These are phyloP conservation scores for Seriola dumerili DNA, from an alignment of 2,113 vertebrate species.

Conservation along the genomic window DNA sequence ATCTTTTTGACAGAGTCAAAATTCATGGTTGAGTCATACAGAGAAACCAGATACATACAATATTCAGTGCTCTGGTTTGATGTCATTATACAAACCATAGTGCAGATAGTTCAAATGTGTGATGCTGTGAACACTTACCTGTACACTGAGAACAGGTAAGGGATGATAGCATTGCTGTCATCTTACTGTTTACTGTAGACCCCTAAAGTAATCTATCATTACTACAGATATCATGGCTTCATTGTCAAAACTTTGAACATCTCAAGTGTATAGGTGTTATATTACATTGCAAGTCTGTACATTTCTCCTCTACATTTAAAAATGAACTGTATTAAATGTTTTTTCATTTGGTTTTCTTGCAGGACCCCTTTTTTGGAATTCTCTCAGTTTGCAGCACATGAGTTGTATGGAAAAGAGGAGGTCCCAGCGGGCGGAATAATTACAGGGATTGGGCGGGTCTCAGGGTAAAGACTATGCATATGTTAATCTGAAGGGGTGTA, in stretches of 20 bases:
- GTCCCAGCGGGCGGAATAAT: conserved; percentile 96
- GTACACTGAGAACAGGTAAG: neutral
- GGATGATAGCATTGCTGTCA: neutral
- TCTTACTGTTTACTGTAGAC: neutral
- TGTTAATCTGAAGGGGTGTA: neutral
- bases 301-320: neutral
- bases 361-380: conserved; percentile 97
- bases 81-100: neutral
- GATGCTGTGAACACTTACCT: neutral
- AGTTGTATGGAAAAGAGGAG: conserved; percentile 93
- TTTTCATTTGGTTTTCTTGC: neutral
- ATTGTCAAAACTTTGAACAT: neutral
- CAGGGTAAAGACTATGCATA: conserved; percentile 87
- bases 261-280: neutral
- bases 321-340: neutral
- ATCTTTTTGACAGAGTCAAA: neutral
- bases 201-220: neutral
- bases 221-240: neutral
- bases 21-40: neutral
- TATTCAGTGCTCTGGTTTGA: conserved; percentile 10
- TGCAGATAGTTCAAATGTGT: neutral
- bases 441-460: conserved; percentile 94
- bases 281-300: neutral
- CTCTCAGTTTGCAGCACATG: conserved; percentile 96
- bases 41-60: neutral